A percentile compares a stretch with the other conserved stretches of the same genome.
Evolutionary conservation across 2,888 invertebrate species (phyloP).

Genomic region (Hirtodrosophila confusa): DNA sequence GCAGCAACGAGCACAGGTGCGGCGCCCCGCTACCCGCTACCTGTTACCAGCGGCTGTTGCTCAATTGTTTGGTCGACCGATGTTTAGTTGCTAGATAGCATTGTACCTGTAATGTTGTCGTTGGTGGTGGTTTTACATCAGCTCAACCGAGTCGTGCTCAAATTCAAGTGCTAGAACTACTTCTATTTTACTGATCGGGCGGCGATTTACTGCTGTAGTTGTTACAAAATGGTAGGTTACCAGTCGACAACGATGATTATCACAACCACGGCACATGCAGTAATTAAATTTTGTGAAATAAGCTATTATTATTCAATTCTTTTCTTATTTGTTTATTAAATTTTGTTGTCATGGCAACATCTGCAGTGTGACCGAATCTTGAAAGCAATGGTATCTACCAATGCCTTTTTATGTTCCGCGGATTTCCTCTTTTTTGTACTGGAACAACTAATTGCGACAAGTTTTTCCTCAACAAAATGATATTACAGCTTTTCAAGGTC

Average conservation of each 20-base stretch:
- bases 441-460: no score
- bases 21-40: constrained; percentile 15
- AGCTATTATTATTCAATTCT: constrained; percentile 33
- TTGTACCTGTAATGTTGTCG: constrained; percentile 67
- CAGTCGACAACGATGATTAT: not conserved
- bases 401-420: no score
- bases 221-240: constrained; percentile 41
- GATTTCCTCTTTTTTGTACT: no score
- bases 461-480: no score
- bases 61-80: constrained; percentile 58
- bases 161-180: constrained; percentile 14
- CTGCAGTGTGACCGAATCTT: no score
- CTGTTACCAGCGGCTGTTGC: constrained; percentile 31
- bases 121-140: constrained; percentile 55
- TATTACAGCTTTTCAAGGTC: no score
- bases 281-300: constrained; percentile 23
- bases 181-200: constrained; percentile 20
- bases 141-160: constrained; percentile 21
- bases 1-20: constrained; percentile 52
- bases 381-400: no score
- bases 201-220: constrained; percentile 2
- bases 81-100: constrained; percentile 61
- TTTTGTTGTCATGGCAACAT: constrained; percentile 56
- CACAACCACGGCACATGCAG: not conserved
- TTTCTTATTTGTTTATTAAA: constrained; percentile 49